Percentiles rank a stretch among this genome's conserved stretches.
phyloP scores from a whole-genome alignment of 2,888 invertebrate genomes.

The Drosophila rellima region DNA sequence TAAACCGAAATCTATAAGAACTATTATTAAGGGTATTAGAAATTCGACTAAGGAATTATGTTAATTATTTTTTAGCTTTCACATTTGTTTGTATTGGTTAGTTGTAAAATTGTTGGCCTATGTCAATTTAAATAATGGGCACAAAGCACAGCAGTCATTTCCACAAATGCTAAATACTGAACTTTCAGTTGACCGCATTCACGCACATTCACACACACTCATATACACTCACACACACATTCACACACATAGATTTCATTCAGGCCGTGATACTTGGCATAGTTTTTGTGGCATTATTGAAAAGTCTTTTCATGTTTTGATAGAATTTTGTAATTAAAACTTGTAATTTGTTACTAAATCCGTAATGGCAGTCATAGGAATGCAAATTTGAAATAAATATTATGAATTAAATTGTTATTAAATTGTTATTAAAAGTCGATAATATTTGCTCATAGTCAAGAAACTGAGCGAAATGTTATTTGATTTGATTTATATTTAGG shows the following conservation, averaged over 20 bases:
- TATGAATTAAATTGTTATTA: not conserved
- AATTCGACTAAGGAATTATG: not conserved
- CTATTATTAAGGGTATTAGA: not conserved
- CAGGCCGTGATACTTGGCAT: conserved; percentile 10
- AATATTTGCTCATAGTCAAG: not conserved
- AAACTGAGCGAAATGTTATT: not conserved
- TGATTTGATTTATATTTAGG: not conserved
- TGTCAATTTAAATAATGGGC: conserved; percentile 47
- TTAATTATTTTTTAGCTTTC: conserved; percentile 14
- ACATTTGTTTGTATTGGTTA: conserved; percentile 29
- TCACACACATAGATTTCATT: not conserved
- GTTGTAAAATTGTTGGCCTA: conserved; percentile 20
- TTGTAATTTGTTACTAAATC: conserved; percentile 9
- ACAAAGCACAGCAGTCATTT: conserved; percentile 25
- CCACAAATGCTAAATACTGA: conserved; percentile 4
- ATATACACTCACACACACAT: not conserved
- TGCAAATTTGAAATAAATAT: conserved; percentile 17
- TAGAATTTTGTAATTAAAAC: conserved; percentile 33
- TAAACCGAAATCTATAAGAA: too few relatives aligned
- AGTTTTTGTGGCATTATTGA: conserved; percentile 21
- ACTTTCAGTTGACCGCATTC: conserved; percentile 17
- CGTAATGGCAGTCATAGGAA: not conserved
- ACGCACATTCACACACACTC: not conserved
- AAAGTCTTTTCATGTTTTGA: not conserved
- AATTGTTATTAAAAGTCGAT: too few relatives aligned